These are phyloP conservation scores for Drosophila paulistorum DNA, from an alignment of 1,140 invertebrate species.

Conservation along the genomic window DNA sequence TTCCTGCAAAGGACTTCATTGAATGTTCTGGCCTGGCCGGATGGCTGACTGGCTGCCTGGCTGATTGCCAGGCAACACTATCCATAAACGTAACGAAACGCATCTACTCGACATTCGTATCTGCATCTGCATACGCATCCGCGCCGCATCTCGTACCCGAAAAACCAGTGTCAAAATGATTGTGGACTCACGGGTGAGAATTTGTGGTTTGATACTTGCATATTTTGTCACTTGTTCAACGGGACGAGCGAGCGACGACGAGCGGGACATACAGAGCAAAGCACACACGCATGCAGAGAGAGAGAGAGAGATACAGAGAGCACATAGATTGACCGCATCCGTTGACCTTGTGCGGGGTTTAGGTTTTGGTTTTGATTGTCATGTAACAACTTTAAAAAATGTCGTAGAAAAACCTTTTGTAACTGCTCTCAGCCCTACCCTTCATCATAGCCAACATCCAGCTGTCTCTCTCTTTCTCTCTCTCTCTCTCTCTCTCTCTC, in stretches of 20 bases:
- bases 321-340: slow-evolving; percentile 44
- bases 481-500: not conserved
- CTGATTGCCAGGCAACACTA: slow-evolving; percentile 61
- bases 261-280: not conserved
- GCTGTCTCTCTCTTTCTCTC: not conserved
- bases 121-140: slow-evolving; percentile 35
- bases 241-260: not conserved
- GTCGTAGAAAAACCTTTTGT: slow-evolving; percentile 22
- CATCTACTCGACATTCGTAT: slow-evolving; percentile 60
- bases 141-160: slow-evolving; percentile 26
- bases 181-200: slow-evolving; percentile 80
- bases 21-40: slow-evolving; percentile 19
- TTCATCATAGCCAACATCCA: not conserved
- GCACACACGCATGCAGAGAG: slow-evolving; percentile 5
- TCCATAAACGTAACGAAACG: slow-evolving; percentile 56
- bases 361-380: slow-evolving; percentile 47
- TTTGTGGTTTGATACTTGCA: slow-evolving; percentile 81
- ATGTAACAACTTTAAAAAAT: slow-evolving; percentile 54
- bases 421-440: no score
- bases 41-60: not conserved
- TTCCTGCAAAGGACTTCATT: slow-evolving; percentile 70
- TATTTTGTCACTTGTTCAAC: slow-evolving; percentile 76
- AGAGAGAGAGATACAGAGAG: not conserved
- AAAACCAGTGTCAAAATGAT: slow-evolving; percentile 79
- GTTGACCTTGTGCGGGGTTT: slow-evolving; percentile 50